These are phyloP conservation scores for Phortica okadai DNA, from an alignment of 2,888 invertebrate genomes.

Conservation along the genomic window DNA sequence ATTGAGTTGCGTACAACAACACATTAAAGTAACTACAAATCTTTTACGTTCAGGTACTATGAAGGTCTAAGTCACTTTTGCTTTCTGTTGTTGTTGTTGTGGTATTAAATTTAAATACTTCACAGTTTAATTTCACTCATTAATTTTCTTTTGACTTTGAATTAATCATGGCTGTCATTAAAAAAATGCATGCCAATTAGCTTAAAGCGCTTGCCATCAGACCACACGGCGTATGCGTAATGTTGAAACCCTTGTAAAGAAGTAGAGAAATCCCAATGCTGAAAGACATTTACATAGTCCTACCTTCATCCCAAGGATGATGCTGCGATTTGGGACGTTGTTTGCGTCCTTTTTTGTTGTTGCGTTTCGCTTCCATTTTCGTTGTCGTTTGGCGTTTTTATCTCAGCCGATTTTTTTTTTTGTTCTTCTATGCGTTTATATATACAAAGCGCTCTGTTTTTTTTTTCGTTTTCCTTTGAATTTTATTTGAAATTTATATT, in stretches of 20 bases:
- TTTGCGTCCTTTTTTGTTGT: slow-evolving; percentile 59
- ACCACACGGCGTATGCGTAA: slow-evolving; percentile 64
- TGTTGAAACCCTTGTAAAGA: slow-evolving; percentile 12
- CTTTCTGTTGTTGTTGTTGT: too few relatives aligned
- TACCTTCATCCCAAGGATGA: slow-evolving; percentile 72
- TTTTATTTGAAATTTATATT: slow-evolving; percentile 40
- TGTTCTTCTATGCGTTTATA: not conserved
- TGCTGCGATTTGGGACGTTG: slow-evolving; percentile 52
- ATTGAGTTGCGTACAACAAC: slow-evolving; percentile 19
- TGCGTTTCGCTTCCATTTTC: slow-evolving; percentile 55
- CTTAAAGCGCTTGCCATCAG: slow-evolving; percentile 15
- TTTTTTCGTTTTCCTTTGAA: not conserved
- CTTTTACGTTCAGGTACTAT: not conserved
- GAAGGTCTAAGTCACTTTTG: not conserved
- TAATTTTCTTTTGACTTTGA: too few relatives aligned
- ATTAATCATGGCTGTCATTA: too few relatives aligned
- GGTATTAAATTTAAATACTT: not conserved
- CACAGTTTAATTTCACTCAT: too few relatives aligned
- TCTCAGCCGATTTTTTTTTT: not conserved
- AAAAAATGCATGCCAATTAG: slow-evolving; percentile 37
- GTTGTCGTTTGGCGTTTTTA: slow-evolving; percentile 26
- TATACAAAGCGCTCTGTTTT: not conserved
- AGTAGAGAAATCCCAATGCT: not conserved
- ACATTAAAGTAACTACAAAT: not conserved
- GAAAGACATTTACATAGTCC: slow-evolving; percentile 34